Evolutionary conservation across 1,140 invertebrate species (phyloP), one percentile per base, ranked within the genome.

Genomic region (Pseudobourletiella spinata): DNA sequence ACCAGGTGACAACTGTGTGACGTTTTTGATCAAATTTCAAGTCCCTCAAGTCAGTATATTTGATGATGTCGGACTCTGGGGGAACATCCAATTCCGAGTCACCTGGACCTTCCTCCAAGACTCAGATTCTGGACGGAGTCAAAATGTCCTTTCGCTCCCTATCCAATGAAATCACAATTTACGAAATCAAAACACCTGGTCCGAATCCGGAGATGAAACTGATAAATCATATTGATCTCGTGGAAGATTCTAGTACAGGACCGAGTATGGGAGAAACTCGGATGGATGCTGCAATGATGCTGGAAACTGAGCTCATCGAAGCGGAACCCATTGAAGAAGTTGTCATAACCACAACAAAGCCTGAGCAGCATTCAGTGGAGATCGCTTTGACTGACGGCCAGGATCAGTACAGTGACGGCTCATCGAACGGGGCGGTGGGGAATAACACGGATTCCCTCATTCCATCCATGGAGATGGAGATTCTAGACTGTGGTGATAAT

Each of bases 131-230:
- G 24, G 64, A 67, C 32, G 64, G 63, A 57, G 64, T 62, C n/a
- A 59, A 65, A 61, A 65, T 57, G 57, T 64, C 65, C 0, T 55
- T 67, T 28, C 39, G 61, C n/a, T 63, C 61, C 18, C 55, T 67
- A 28, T 64, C 66, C 1, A 64, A 58, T 50, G 66, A 67, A 29
- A 67, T 64, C 28, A 64, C 66, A 14, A 64, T 67, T 20, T 67
- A 60, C 35, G 66, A 67, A 61, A 64, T 67, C 32, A 58, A 58
- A 54, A 51, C 55, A 48, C 56, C 61, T 35, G 35, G 44, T 15
- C 52, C 60, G 16, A 35, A 55, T 26, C 25, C 48, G n/a, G 52
- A 52, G 18, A 57, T 20, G 35, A 43, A 42, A 26, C 32, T 57
- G 6, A 26, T 44, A 11, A 57, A 57, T 43, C 16, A 42, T 22